phyloP scores from a whole-genome alignment of 2,113 vertebrate species.

The Calonectris borealis region DNA sequence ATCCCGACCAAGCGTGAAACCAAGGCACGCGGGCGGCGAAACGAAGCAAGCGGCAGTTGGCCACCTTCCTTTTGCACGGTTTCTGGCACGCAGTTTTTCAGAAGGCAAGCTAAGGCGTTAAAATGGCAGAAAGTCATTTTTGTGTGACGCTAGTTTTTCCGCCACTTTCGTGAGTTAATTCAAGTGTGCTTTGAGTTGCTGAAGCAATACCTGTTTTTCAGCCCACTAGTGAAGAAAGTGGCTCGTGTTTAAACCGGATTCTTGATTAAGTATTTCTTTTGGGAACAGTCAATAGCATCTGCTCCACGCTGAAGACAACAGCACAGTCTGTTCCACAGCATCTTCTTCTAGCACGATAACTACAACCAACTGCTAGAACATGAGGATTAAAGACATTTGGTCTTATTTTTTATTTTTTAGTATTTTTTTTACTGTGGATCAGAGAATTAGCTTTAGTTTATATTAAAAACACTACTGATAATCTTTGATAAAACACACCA shows the following conservation, averaged over 20 bases:
- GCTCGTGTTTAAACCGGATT: background rate
- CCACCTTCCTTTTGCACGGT: background rate
- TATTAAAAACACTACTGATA: background rate
- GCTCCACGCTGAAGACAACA: background rate
- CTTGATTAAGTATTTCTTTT: background rate
- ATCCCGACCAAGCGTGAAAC: rapidly evolving
- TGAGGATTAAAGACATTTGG: background rate
- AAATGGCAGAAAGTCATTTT: background rate
- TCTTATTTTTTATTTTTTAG: background rate
- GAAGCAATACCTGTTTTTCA: background rate
- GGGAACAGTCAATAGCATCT: constrained; percentile 29
- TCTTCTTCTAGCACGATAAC: background rate
- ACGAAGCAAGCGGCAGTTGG: background rate
- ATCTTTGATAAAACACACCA: background rate
- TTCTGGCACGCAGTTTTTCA: background rate
- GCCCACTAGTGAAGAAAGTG: background rate
- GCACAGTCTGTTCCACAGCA: constrained; percentile 50
- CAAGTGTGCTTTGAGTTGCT: background rate
- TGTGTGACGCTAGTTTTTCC: background rate
- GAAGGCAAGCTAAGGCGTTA: rapidly evolving
- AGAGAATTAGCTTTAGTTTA: background rate
- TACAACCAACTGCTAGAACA: constrained; percentile 27
- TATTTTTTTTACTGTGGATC: background rate
- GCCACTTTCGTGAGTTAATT: background rate
- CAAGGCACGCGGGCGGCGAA: rapidly evolving